Conservation (phyloP, 2,797 vertebrate species). For the Serranus cabrilla region DNA sequence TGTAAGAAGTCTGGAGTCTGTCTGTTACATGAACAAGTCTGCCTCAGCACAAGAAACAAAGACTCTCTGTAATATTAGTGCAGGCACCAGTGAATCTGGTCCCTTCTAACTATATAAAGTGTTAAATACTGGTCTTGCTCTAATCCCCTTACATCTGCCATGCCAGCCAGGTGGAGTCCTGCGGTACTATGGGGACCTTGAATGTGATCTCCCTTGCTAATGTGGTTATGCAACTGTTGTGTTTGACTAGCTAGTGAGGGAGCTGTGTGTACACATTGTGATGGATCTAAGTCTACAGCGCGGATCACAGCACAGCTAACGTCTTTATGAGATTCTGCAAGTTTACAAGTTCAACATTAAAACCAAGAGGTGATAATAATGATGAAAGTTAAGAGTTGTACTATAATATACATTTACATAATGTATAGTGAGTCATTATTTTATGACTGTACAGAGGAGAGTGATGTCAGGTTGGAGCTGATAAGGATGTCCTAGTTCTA, state of each 20-base stretch:
- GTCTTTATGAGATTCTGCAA: slow-evolving; percentile 1
- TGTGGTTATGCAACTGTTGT: slow-evolving; percentile 71
- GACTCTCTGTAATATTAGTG: neutral
- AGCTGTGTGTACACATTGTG: slow-evolving; percentile 61
- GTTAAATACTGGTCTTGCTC: neutral
- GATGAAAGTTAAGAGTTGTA: slow-evolving; percentile 13
- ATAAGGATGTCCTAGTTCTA: slow-evolving; percentile 65
- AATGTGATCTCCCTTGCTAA: slow-evolving; percentile 59
- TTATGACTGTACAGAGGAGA: slow-evolving; percentile 46
- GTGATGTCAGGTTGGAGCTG: slow-evolving; percentile 37
- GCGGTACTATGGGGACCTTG: slow-evolving; percentile 27
- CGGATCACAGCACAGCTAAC: slow-evolving; percentile 27
- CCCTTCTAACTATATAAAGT: too few relatives aligned
- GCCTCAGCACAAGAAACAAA: slow-evolving; percentile 10
- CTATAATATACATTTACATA: neutral
- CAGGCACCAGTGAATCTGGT: too few relatives aligned
- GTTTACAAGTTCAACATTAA: neutral
- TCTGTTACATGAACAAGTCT: slow-evolving; percentile 6
- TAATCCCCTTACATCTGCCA: slow-evolving; percentile 22
- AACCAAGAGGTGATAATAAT: slow-evolving; percentile 10
- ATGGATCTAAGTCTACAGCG: slow-evolving; percentile 29
- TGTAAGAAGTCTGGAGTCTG: slow-evolving; percentile 8
- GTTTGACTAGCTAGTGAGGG: slow-evolving; percentile 63
- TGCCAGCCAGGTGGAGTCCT: slow-evolving; percentile 39
- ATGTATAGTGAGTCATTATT: slow-evolving; percentile 31